Evolutionary conservation across 2,888 invertebrate genomes (phyloP).

Genomic region (Allophyes oxyacanthae): DNA sequence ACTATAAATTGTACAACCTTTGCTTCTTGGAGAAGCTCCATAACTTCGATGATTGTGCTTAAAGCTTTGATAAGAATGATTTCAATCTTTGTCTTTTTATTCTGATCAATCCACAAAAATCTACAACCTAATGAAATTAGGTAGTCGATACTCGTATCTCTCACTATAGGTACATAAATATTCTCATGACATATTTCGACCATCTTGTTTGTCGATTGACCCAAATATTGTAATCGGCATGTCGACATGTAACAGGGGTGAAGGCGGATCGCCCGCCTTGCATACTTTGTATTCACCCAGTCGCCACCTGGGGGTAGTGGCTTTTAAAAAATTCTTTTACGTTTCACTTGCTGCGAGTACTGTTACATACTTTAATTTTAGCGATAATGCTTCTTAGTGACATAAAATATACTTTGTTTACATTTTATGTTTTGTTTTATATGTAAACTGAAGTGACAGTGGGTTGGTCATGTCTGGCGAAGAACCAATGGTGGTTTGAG

Average conservation of each 20-base stretch:
- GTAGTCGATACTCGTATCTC: too few species aligned
- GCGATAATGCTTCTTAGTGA: background rate
- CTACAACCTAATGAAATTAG: too few species aligned
- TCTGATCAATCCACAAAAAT: too few species aligned
- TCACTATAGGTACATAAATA: too few species aligned
- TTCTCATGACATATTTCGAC: background rate
- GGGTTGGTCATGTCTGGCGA: too few species aligned
- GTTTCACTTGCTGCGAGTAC: slow-evolving; percentile 69
- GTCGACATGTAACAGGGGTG: slow-evolving; percentile 67
- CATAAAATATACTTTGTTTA: background rate
- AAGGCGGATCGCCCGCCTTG: slow-evolving; percentile 74
- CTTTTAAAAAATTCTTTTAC: slow-evolving; percentile 76
- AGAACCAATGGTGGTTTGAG: too few species aligned
- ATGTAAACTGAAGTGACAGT: background rate
- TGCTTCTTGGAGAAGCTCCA: too few species aligned
- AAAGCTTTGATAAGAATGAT: too few species aligned
- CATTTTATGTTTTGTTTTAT: background rate
- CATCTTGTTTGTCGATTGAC: slow-evolving; percentile 13
- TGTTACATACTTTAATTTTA: slow-evolving; percentile 53
- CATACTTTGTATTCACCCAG: slow-evolving; percentile 85
- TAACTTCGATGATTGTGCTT: too few species aligned
- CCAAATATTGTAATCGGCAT: slow-evolving; percentile 31
- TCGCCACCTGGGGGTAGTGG: slow-evolving; percentile 82
- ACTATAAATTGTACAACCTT: too few species aligned
- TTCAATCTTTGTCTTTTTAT: too few species aligned